phyloP scores from a whole-genome alignment of 1,140 invertebrate genomes.

The Ceratitis capitata region DNA sequence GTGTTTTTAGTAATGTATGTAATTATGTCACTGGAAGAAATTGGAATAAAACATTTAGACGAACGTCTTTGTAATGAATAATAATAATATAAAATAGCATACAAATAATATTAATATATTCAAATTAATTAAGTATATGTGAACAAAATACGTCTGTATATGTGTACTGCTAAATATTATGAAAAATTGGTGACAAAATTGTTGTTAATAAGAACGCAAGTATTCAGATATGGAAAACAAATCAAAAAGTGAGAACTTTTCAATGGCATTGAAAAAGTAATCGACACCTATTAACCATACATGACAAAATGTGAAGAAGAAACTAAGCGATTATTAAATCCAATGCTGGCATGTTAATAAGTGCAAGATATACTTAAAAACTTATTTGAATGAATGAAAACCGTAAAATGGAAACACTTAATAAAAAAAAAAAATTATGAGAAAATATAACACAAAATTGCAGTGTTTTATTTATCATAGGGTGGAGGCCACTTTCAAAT shows the following conservation, averaged over 20 bases:
- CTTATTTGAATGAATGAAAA: conserved; percentile 6
- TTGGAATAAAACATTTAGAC: neutral
- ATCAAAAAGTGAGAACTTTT: neutral
- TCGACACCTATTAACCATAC: neutral
- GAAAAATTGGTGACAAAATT: neutral
- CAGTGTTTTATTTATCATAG: neutral
- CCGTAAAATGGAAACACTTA: neutral
- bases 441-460: neutral
- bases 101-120: neutral
- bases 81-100: neutral
- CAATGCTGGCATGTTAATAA: neutral
- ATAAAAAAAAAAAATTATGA: conserved; percentile 23
- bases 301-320: neutral
- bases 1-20: conserved; percentile 17
- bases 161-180: neutral
- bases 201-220: neutral
- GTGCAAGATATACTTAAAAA: conserved; percentile 10
- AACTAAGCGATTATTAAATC: conserved; percentile 14
- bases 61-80: neutral
- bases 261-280: neutral
- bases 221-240: neutral
- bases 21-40: neutral
- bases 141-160: neutral
- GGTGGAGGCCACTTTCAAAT: no score
- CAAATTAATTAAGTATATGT: neutral